Evolutionary conservation across 2,797 vertebrate genomes (phyloP), one percentile per base, ranked within the genome.

Genomic region (Percopsis omiscomaycus): DNA sequence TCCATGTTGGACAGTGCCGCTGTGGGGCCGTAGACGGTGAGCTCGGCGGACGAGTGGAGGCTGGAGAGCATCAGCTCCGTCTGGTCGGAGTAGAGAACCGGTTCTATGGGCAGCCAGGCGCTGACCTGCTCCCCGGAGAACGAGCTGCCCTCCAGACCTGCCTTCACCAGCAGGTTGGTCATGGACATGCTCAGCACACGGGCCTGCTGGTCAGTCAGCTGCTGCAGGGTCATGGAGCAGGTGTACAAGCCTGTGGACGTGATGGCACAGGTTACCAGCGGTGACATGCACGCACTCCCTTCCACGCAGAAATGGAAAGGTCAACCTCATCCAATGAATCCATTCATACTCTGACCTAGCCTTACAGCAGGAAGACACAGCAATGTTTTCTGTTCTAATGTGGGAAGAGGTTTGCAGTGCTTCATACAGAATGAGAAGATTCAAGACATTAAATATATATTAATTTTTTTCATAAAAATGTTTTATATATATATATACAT

Each of bases 31-130:
- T 95, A 98, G 69, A 99, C 71, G 4, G 91, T 96, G 55, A 99
- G 82, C 12, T 96, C 92, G 0, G 93, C 90, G n/a, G 91, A 92
- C 5, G 80, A 59, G 45, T 94, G 91, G 64, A 91, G 89, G 86
- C 89, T 94, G 67, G 92, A 96, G 71, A 99, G 89, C 46, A 96
- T 81, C 81, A 98, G 79, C 79, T 96, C 95, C 0, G 89, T 89
- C 84, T 94, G 94, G 80, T 96, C 94, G 0, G 92, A 66, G 44
- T 95, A 97, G 59, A 99, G 92, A 3, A 96, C 95, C 0, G 91
- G 92, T 71, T 88, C 94, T 73, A 98, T 89, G 12, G 94, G 91
- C 79, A 98, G 85, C 72, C 92, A 83, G 0, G 90, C 67, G 3
- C 87, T 59, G 4, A 89, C 84, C 69, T 93, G 94, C 30, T 96